phyloP scores from a whole-genome alignment of 2,797 vertebrate species.

The Setipinna tenuifilis region DNA sequence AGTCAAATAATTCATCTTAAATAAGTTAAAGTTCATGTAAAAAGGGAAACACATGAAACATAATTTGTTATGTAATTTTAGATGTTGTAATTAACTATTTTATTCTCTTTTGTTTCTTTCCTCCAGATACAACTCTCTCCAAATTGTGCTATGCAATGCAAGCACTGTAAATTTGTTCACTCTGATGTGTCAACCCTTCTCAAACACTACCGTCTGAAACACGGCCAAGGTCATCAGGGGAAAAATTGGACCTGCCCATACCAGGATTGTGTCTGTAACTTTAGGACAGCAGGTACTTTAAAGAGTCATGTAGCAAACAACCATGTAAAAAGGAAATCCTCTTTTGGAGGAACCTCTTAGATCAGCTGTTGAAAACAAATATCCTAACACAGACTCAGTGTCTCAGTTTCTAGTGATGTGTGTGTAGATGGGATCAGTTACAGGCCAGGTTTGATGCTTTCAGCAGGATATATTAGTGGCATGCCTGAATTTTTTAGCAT shows the following conservation, averaged over 20 bases:
- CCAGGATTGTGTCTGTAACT: constrained; percentile 27
- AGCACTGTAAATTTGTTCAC: background rate
- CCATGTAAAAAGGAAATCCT: background rate
- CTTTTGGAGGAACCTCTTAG: background rate
- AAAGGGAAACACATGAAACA: too few relatives aligned
- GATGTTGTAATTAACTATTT: too few relatives aligned
- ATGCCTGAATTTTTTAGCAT: constrained; percentile 37
- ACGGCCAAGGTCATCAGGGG: background rate
- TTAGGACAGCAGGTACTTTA: background rate
- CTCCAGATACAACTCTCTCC: too few relatives aligned
- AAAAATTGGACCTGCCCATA: background rate
- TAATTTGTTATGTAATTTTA: too few relatives aligned
- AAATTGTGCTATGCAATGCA: too few relatives aligned
- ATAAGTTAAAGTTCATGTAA: too few relatives aligned
- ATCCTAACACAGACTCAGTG: constrained; percentile 9
- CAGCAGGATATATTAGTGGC: constrained; percentile 33
- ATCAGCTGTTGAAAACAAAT: constrained; percentile 28
- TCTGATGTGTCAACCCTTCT: constrained; percentile 15
- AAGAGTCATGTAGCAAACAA: background rate
- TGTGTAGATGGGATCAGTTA: constrained; percentile 39
- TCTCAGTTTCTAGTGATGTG: constrained; percentile 20
- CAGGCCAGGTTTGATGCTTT: constrained; percentile 36
- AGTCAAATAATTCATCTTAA: too few relatives aligned
- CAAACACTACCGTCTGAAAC: constrained; percentile 24
- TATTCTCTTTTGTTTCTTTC: too few relatives aligned